Percentiles rank a stretch among this genome's conserved stretches.
Evolutionary conservation across 1,140 invertebrate genomes (phyloP).

Genomic region (Listronotus oregonensis): DNA sequence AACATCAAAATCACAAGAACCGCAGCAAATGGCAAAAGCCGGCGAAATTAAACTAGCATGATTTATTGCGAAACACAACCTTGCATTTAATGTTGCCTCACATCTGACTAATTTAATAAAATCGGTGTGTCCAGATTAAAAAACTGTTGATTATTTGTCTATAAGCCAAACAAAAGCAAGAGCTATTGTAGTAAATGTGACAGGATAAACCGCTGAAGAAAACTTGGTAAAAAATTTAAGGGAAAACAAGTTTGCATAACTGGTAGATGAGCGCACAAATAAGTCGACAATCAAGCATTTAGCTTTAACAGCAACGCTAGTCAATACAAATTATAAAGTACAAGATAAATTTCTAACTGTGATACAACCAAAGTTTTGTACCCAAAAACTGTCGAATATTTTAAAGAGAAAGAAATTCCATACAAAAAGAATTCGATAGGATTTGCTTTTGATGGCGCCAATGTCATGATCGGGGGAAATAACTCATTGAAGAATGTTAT

Average conservation of each 20-base stretch:
- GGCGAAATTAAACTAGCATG: neutral
- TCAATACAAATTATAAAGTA: too few species aligned
- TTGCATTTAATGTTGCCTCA: too few species aligned
- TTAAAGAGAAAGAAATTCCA: constrained; percentile 45
- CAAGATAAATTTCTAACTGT: neutral
- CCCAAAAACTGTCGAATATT: neutral
- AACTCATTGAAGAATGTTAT: constrained; percentile 53
- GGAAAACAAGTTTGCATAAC: too few species aligned
- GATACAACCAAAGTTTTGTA: neutral
- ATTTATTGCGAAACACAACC: too few species aligned
- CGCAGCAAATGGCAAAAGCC: constrained; percentile 11
- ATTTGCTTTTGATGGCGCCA: constrained; percentile 56
- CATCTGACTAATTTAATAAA: constrained; percentile 1
- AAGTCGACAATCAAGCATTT: too few species aligned
- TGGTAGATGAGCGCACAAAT: too few species aligned
- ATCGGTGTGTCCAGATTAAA: constrained; percentile 13
- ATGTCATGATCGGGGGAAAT: constrained; percentile 52
- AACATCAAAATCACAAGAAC: constrained; percentile 15
- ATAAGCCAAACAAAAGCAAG: too few species aligned
- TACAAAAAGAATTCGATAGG: constrained; percentile 54
- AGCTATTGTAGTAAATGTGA: constrained; percentile 9
- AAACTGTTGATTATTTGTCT: constrained; percentile 15
- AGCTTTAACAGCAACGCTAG: too few species aligned
- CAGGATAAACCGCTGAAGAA: too few species aligned
- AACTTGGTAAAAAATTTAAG: too few species aligned